Evolutionary conservation across 2,797 vertebrate genomes (phyloP).

Genomic region (Helarctos malayanus): DNA sequence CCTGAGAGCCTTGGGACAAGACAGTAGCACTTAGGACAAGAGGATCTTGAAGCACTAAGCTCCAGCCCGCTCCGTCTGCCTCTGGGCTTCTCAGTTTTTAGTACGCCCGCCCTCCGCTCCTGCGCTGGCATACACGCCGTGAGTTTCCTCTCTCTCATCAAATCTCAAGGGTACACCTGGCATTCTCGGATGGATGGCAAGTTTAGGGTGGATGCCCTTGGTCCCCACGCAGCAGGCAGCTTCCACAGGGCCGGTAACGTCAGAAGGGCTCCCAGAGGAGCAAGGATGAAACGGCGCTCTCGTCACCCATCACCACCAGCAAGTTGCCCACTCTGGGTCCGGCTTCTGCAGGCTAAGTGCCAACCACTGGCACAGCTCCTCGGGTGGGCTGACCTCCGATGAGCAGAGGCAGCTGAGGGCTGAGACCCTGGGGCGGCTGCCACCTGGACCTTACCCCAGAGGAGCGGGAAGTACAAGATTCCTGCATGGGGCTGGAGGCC

Average conservation of each 20-base stretch:
- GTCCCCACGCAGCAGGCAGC: background rate
- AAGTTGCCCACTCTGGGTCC: background rate
- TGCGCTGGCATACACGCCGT: background rate
- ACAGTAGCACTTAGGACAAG: background rate
- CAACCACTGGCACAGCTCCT: background rate
- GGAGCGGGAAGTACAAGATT: background rate
- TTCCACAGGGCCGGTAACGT: background rate
- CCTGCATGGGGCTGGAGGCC: background rate
- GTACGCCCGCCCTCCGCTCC: background rate
- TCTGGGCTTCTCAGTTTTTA: background rate
- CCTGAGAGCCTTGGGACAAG: background rate
- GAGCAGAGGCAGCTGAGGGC: background rate
- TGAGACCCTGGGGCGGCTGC: background rate
- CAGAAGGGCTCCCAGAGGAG: background rate
- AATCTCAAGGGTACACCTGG: conserved; percentile 58
- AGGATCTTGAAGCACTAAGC: background rate
- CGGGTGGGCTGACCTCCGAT: background rate
- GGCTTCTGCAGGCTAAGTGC: background rate
- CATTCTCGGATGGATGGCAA: conserved; percentile 23
- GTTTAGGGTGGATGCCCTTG: conserved; percentile 56
- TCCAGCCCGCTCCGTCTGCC: background rate
- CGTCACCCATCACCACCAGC: accelerated
- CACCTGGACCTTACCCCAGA: background rate
- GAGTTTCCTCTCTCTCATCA: background rate
- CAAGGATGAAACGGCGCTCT: too few relatives aligned